These are phyloP conservation scores for Tautogolabrus adspersus DNA, from an alignment of 2,113 vertebrate species.

Conservation along the genomic window DNA sequence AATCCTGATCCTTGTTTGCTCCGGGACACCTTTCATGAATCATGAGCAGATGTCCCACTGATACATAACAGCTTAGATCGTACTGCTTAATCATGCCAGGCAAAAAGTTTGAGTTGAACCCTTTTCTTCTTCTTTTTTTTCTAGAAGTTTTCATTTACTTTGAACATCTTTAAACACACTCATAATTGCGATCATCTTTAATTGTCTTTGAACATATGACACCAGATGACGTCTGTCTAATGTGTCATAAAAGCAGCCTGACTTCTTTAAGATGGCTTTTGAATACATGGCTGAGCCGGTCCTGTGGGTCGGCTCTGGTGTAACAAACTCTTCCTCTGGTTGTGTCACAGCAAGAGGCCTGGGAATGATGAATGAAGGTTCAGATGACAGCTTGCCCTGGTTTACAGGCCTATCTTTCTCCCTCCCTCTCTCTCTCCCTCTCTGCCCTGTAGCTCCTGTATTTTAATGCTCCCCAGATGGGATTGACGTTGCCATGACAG, in stretches of 20 bases:
- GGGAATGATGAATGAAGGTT: constrained; percentile 66
- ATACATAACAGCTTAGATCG: neutral
- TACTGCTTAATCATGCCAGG: neutral
- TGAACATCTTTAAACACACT: neutral
- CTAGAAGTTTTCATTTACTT: neutral
- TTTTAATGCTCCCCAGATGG: constrained; percentile 76
- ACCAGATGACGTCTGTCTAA: constrained; percentile 11
- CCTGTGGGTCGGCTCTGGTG: constrained; percentile 21
- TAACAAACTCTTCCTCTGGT: constrained; percentile 53
- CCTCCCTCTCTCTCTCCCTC: constrained; percentile 9
- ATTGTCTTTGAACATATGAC: constrained; percentile 6
- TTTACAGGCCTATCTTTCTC: constrained; percentile 49
- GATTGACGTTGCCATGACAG: constrained; percentile 70
- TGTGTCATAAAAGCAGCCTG: constrained; percentile 10
- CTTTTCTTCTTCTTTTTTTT: neutral
- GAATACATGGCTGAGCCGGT: constrained; percentile 38
- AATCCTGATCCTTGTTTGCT: constrained; percentile 22
- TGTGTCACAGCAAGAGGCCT: constrained; percentile 48
- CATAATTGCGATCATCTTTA: neutral
- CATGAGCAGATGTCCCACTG: neutral
- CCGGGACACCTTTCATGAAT: constrained; percentile 18
- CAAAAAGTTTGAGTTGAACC: neutral
- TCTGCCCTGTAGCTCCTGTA: constrained; percentile 53
- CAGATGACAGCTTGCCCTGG: constrained; percentile 67
- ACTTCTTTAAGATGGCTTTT: constrained; percentile 22